Evolutionary conservation across 2,888 invertebrate genomes (phyloP), one percentile per base, ranked within the genome.

Genomic region (Caenorhabditis sulstoni): DNA sequence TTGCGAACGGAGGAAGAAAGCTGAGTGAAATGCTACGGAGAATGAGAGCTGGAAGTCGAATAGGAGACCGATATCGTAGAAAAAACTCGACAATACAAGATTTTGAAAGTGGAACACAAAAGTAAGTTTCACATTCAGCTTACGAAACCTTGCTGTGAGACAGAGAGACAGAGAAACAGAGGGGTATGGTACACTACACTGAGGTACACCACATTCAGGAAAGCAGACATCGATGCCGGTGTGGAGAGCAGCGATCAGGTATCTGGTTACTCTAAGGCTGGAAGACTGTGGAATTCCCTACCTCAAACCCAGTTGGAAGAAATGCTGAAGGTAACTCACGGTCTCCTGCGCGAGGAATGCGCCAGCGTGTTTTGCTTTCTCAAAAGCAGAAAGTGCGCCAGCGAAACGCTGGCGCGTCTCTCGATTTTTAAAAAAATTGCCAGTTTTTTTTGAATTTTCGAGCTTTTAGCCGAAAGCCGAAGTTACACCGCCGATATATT

Each of bases 11-110:
- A 18, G 65, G 71, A 18, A 47, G 83, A 9, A 75, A 76, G 37
- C 29, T 83, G 65, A 81, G 81, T 61, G 81, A 81, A 29, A 81
- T 83, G 68, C 71, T 81, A 55, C 37, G 71, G 16, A 70, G 78
- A 49, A 81, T 83, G 75, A 59, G 68, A 37, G 67, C 57, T 37
- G 81, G 81, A 5, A 74, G 79, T 41, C 23, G 66, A 20, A 68
- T 74, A 23, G 70, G 64, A 1, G 81, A 73, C 62, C 22, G 73
- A 23, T 62, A 59, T n/a, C 22, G 74, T 11, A 79, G 67, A 20
- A 53, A 68, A n/a, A 50, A 61, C 16, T 71, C 77, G 18, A 59
- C 62, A 7, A 70, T 61, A 5, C 67, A 67, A 9, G 78, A 78
- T 11, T 78, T 73, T 23, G 75, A 75, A n/a, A n/a, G 35, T 44